phyloP scores from a whole-genome alignment of 2,113 vertebrate species.

The Athene noctua region DNA sequence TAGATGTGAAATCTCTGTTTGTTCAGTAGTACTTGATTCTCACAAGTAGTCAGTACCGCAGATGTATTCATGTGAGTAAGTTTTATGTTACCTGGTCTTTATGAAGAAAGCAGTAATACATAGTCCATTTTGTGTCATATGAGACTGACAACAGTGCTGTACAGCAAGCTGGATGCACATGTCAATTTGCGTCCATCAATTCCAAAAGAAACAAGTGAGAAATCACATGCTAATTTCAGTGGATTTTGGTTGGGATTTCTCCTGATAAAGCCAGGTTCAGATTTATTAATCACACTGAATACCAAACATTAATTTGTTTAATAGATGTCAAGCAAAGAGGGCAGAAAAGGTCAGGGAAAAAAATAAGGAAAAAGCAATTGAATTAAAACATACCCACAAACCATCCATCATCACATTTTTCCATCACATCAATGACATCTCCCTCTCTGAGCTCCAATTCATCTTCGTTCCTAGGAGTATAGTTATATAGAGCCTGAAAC shows the following conservation, averaged over 20 bases:
- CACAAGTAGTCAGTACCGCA: neutral
- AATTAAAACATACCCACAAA: slow-evolving; percentile 89
- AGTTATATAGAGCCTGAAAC: slow-evolving; percentile 97
- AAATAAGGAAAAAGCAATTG: neutral
- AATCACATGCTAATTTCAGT: neutral
- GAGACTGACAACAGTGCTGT: neutral
- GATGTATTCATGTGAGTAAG: neutral
- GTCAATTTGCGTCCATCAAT: neutral
- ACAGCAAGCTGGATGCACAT: fast-evolving
- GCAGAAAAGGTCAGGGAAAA: neutral
- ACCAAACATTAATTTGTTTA: neutral
- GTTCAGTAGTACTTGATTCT: neutral
- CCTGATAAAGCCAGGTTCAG: neutral
- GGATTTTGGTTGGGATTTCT: neutral
- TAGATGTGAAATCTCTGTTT: neutral
- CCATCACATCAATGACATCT: slow-evolving; percentile 95
- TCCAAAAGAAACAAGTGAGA: neutral
- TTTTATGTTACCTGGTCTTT: neutral
- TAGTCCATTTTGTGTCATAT: neutral
- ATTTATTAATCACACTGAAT: neutral
- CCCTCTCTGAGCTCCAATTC: slow-evolving; percentile 97
- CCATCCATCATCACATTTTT: slow-evolving; percentile 98
- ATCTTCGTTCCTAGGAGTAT: slow-evolving; percentile 94
- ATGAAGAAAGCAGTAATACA: neutral
- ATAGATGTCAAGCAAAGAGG: neutral